Evolutionary conservation across 2,888 invertebrate species (phyloP), one percentile per base, ranked within the genome.

Genomic region (Andrena camellia): DNA sequence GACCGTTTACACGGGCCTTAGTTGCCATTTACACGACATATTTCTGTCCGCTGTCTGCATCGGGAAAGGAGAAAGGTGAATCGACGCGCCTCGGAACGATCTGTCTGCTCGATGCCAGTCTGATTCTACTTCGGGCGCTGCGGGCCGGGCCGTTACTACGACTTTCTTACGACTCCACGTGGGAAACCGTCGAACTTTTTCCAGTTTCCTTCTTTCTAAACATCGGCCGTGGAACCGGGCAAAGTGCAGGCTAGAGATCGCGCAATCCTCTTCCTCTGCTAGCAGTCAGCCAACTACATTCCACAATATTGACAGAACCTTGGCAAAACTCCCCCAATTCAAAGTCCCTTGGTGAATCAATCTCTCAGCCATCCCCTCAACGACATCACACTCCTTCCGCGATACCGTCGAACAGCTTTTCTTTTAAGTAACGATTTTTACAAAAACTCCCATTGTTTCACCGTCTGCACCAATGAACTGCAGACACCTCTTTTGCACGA

Each of bases 11-110:
- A 69, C 48, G 62, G 54, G 4, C 52, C 35, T n/a, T 48, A 42
- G n/a, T 63, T 64, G 79, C 81, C 81, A 79, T 79, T 81, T 81
- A 35, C 79, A 70, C 74, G 74, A 78, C 78, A 78, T 57, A 78
- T 78, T 78, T 69, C 68, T 68, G 50, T 63, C 67, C 33, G 63
- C 60, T 63, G 35, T 33, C 64, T 48, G 63, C 52, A 6, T 20
- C 54, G 54, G 20, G 62, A 70, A 70, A 79, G 74, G 79, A 48
- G 81, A 81, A 81, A 81, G 81, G 81, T 70, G 73, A 81, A 54
- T 72, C 77, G 57, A 20, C 23, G 35, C 57, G 35, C 50, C 33
- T 57, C n/a, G 77, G 26, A 48, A 57, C n/a, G 70, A 79, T 59
- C n/a, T 23, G 68, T 29, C 33, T n/a, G n/a, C 29, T 48, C 69